Percentiles rank a stretch among this genome's conserved stretches.
Evolutionary conservation across 2,113 vertebrate species (phyloP).

Genomic region (Amia ocellicauda): DNA sequence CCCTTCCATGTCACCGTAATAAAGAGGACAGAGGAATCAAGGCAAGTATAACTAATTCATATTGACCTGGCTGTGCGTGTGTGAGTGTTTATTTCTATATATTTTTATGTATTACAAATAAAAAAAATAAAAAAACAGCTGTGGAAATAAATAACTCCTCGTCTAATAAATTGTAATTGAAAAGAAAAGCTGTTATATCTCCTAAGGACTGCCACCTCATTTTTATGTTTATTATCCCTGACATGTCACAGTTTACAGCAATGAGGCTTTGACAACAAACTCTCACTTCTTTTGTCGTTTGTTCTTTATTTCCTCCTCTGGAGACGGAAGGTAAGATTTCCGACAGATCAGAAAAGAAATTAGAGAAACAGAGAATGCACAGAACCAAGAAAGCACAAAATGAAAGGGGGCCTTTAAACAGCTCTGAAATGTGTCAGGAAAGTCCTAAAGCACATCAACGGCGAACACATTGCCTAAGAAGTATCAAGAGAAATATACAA

Average conservation of each 20-base stretch:
- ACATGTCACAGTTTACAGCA: conserved; percentile 30
- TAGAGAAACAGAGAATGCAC: conserved; percentile 21
- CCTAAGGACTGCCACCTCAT: conserved; percentile 37
- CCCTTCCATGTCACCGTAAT: too few species aligned
- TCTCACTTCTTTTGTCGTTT: conserved; percentile 10
- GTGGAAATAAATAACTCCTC: background rate
- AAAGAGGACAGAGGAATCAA: background rate
- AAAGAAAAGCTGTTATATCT: conserved; percentile 23
- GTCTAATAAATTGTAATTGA: background rate
- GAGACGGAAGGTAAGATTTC: too few species aligned
- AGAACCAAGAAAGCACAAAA: background rate
- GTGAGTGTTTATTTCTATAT: background rate
- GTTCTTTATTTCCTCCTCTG: conserved; percentile 20
- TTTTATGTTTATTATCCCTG: conserved; percentile 43
- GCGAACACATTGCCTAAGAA: conserved; percentile 38
- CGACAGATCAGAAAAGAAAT: conserved; percentile 56
- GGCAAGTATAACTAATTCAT: background rate
- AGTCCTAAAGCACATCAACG: conserved; percentile 29
- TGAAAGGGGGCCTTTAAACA: too few species aligned
- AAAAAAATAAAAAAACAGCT: background rate
- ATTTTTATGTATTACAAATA: background rate
- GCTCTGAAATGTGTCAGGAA: conserved; percentile 9
- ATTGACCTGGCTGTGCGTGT: background rate
- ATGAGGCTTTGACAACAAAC: conserved; percentile 44
- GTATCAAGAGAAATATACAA: conserved; percentile 41